These are phyloP conservation scores for Nematostella vectensis DNA, from an alignment of 92 coral and sea anemone species.

Conservation along the genomic window DNA sequence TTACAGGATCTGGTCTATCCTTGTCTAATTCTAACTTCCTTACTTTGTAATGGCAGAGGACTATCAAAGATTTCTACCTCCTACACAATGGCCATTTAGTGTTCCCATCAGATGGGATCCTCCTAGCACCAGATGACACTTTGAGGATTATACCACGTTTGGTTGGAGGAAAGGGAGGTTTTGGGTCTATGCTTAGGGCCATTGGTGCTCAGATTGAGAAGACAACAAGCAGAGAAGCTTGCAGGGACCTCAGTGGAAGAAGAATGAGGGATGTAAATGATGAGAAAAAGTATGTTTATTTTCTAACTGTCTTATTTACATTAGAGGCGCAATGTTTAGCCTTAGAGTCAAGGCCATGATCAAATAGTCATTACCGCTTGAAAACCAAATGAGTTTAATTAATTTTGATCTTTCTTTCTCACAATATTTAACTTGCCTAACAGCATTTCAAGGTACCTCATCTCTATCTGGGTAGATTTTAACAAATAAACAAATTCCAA, in stretches of 20 bases:
- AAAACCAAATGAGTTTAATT: too few species aligned
- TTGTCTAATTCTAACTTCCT: too few species aligned
- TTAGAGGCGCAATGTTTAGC: too few species aligned
- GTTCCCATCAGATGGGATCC: conserved; percentile 3
- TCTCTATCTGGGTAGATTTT: too few species aligned
- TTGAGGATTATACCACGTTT: conserved; percentile 46
- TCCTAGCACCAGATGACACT: conserved; percentile 26
- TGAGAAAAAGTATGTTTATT: conserved; percentile 75
- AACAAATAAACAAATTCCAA: too few species aligned
- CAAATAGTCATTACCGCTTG: too few species aligned
- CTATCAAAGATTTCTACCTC: conserved; percentile 34
- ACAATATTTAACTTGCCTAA: too few species aligned
- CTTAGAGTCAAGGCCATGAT: too few species aligned
- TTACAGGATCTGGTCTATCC: too few species aligned
- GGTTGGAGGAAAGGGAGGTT: conserved; percentile 95
- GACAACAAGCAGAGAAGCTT: conserved; percentile 96
- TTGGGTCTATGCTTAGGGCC: conserved; percentile 98
- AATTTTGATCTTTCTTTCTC: too few species aligned
- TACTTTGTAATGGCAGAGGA: too few species aligned
- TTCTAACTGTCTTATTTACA: not conserved
- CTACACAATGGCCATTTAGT: conserved; percentile 59
- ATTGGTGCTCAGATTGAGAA: conserved; percentile 99
- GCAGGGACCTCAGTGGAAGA: conserved; percentile 94
- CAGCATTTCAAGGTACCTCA: too few species aligned
- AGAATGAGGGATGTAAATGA: conserved; percentile 98